These are phyloP conservation scores for Scolopax rusticola DNA, from an alignment of 2,797 vertebrate genomes.

Conservation along the genomic window DNA sequence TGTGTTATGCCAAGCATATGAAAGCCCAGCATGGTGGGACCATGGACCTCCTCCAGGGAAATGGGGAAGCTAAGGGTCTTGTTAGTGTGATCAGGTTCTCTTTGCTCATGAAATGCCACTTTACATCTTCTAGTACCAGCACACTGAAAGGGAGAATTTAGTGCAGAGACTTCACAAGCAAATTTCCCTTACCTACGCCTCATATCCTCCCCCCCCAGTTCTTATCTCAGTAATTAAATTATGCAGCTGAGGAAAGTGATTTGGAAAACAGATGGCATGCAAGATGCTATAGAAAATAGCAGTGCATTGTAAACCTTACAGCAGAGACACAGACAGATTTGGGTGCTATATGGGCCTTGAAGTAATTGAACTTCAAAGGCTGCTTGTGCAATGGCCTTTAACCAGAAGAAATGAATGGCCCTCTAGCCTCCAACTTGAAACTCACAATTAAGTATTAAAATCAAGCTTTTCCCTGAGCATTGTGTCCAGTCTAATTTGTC, in stretches of 20 bases:
- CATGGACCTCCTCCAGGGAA: background rate
- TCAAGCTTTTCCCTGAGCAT: background rate
- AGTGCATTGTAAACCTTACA: constrained; percentile 6
- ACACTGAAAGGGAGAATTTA: background rate
- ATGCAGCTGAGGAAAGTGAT: constrained; percentile 39
- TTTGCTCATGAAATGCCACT: background rate
- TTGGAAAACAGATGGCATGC: constrained; percentile 65
- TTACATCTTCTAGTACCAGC: background rate
- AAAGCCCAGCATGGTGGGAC: background rate
- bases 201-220: background rate
- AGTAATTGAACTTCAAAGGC: constrained; percentile 23
- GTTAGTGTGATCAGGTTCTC: background rate
- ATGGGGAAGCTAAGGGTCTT: background rate
- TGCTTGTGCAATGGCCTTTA: background rate
- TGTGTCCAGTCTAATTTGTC: background rate
- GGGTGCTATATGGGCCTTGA: background rate
- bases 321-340: background rate
- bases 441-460: background rate
- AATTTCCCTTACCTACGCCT: background rate
- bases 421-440: background rate
- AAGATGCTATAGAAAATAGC: constrained; percentile 27
- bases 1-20: fast-evolving
- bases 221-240: constrained; percentile 53
- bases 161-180: background rate
- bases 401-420: background rate